These are phyloP conservation scores for Cephus pulcher DNA, from an alignment of 2,888 invertebrate species.

Conservation along the genomic window DNA sequence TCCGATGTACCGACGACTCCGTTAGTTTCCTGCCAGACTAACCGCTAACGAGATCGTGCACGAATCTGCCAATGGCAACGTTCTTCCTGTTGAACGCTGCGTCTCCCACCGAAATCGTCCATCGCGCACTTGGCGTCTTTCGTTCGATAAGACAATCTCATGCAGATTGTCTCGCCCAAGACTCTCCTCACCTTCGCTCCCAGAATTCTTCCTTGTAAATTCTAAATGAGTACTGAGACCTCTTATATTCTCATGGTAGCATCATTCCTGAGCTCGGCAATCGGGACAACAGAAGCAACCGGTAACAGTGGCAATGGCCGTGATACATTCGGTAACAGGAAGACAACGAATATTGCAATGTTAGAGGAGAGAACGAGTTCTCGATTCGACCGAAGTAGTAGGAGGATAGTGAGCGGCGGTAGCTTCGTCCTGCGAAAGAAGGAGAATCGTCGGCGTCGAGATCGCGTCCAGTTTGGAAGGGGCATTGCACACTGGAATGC, in stretches of 20 bases:
- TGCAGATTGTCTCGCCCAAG: background rate
- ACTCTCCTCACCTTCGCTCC: background rate
- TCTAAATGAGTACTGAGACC: too few relatives aligned
- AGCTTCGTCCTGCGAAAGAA: slow-evolving; percentile 6
- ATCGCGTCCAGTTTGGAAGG: slow-evolving; percentile 15
- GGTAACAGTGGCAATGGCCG: background rate
- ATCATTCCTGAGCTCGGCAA: too few relatives aligned
- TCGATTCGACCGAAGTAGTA: background rate
- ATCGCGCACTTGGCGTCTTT: background rate
- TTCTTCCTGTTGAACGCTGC: too few relatives aligned
- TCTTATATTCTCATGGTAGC: too few relatives aligned
- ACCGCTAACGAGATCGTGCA: background rate
- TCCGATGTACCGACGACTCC: background rate
- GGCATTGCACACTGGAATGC: slow-evolving; percentile 39
- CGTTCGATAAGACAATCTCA: background rate
- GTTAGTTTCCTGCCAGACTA: slow-evolving; percentile 3
- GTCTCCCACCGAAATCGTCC: too few relatives aligned
- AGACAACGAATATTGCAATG: slow-evolving; percentile 7
- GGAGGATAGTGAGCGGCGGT: background rate
- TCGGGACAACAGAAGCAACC: background rate
- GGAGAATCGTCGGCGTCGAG: background rate
- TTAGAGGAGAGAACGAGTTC: background rate
- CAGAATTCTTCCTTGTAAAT: too few relatives aligned
- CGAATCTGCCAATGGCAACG: background rate
- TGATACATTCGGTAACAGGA: background rate